These are phyloP conservation scores for Monodelphis domestica DNA, from an alignment of 2,797 vertebrate genomes.

Conservation along the genomic window DNA sequence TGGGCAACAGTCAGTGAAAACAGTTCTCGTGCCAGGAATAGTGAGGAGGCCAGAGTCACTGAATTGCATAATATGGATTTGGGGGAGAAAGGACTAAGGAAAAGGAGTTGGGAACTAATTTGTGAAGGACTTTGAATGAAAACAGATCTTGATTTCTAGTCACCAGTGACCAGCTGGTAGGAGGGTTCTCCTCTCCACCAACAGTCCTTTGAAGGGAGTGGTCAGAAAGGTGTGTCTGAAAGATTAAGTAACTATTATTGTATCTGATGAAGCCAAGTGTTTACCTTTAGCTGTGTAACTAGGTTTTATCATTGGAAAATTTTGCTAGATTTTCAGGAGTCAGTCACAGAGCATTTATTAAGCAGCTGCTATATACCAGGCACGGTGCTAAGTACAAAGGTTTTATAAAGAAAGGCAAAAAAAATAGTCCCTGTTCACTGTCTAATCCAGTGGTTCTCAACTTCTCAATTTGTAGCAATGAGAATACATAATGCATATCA, in stretches of 20 bases:
- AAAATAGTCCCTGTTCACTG: too few species aligned
- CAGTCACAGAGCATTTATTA: background rate
- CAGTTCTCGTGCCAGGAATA: background rate
- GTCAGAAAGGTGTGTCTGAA: background rate
- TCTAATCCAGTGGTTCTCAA: too few species aligned
- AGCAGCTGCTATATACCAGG: too few species aligned
- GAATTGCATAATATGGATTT: background rate
- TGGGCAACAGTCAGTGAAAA: background rate
- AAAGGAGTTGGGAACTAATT: background rate
- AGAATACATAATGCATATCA: too few species aligned
- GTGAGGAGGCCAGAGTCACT: background rate
- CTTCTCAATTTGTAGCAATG: too few species aligned
- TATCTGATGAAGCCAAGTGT: background rate
- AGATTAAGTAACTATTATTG: background rate
- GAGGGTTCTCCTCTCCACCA: background rate
- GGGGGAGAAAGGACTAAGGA: background rate
- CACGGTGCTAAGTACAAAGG: too few species aligned
- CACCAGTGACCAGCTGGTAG: background rate
- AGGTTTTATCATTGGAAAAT: background rate
- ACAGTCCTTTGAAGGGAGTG: background rate
- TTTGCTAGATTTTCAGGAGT: background rate
- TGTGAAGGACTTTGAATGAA: background rate
- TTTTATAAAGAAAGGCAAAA: too few species aligned
- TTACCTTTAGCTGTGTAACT: background rate
- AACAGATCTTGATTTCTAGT: background rate